Evolutionary conservation across 1,140 invertebrate species (phyloP).

Genomic region (Saccostrea glomerata): DNA sequence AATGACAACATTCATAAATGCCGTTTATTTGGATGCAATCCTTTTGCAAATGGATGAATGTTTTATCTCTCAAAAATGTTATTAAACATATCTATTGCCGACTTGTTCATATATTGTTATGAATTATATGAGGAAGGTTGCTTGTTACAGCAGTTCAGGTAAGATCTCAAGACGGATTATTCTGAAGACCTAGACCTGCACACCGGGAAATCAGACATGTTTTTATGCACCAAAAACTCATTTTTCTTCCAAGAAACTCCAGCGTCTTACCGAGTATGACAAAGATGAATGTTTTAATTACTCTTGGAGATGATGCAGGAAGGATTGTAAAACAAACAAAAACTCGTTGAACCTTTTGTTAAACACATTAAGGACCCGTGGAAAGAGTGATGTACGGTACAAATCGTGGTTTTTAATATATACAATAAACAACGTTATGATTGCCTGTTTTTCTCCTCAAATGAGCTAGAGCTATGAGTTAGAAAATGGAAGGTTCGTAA

Average conservation of each 20-base stretch:
- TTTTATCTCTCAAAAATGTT: background rate
- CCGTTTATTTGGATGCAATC: background rate
- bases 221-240: conserved; percentile 17
- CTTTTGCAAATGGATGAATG: background rate
- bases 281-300: conserved; percentile 33
- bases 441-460: background rate
- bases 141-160: background rate
- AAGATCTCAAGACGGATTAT: background rate
- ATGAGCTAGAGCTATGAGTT: background rate
- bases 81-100: background rate
- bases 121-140: background rate
- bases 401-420: conserved; percentile 1
- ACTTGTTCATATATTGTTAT: background rate
- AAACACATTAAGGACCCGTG: background rate
- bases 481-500: background rate
- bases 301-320: conserved; percentile 6
- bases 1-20: no score
- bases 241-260: background rate
- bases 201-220: background rate
- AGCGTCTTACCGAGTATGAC: background rate
- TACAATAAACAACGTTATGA: background rate
- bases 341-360: conserved; percentile 36
- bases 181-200: background rate
- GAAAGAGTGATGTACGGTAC: conserved; percentile 32
- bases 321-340: conserved; percentile 36